Conservation (phyloP, 1,140 invertebrate genomes). For the Tachypleus tridentatus region DNA sequence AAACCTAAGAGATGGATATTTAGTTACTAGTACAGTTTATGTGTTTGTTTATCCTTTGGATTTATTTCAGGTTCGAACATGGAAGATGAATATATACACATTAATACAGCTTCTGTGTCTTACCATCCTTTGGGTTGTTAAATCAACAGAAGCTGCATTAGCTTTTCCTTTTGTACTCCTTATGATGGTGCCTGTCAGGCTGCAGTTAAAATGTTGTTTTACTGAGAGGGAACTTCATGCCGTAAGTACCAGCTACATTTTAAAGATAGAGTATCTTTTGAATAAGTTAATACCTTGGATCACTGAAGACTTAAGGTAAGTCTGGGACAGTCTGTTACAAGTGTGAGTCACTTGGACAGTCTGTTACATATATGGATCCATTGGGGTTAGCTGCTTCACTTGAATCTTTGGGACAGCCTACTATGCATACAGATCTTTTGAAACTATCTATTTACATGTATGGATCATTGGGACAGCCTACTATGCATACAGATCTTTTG, state of each 20-base stretch:
- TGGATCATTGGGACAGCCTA: too few species aligned
- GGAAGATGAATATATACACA: conserved; percentile 87
- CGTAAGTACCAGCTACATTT: conserved; percentile 40
- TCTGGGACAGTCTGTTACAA: too few species aligned
- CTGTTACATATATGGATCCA: too few species aligned
- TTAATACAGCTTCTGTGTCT: conserved; percentile 67
- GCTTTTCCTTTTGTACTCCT: conserved; percentile 86
- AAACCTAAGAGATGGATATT: background rate
- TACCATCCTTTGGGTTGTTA: conserved; percentile 66
- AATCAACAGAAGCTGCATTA: conserved; percentile 71
- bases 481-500: too few species aligned
- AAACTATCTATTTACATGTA: too few species aligned
- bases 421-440: too few species aligned
- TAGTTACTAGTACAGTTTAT: background rate
- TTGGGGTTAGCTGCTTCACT: too few species aligned
- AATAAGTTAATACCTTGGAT: background rate
- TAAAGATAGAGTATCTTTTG: background rate
- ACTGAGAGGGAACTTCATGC: conserved; percentile 64
- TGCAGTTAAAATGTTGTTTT: conserved; percentile 58
- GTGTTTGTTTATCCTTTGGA: conserved; percentile 20
- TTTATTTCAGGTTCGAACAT: conserved; percentile 59
- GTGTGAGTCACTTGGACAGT: too few species aligned
- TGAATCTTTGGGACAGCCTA: too few species aligned
- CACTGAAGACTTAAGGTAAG: too few species aligned
- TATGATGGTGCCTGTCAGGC: conserved; percentile 73